These are phyloP conservation scores for Eunapius fragilis DNA, from an alignment of 37 sponge, comb jelly and placozoan genomes.

Conservation along the genomic window DNA sequence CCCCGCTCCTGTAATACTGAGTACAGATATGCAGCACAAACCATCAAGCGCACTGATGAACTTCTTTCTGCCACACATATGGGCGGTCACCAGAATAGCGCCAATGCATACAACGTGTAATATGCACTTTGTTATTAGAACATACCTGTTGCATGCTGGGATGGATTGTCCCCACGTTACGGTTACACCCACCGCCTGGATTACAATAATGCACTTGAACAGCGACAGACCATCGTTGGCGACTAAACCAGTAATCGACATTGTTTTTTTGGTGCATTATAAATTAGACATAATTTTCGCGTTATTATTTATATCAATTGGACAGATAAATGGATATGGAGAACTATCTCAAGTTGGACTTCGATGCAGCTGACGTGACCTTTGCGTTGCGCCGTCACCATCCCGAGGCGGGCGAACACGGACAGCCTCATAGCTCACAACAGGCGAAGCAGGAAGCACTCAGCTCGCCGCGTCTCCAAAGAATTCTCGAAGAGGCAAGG, in stretches of 20 bases:
- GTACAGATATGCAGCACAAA: too few species aligned
- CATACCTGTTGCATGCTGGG: neutral
- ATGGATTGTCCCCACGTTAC: neutral
- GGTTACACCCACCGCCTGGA: neutral
- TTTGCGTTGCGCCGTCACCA: slow-evolving; percentile 46
- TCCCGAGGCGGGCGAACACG: slow-evolving; percentile 33
- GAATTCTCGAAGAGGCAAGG: slow-evolving; percentile 56
- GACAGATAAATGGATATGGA: neutral
- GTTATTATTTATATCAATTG: too few species aligned
- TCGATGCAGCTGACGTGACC: slow-evolving; percentile 30
- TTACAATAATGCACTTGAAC: neutral
- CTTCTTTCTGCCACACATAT: too few species aligned
- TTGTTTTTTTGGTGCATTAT: too few species aligned
- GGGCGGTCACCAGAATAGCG: too few species aligned
- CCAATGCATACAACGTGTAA: too few species aligned
- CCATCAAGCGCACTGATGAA: too few species aligned
- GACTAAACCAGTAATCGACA: too few species aligned
- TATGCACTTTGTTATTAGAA: neutral
- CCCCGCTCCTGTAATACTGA: too few species aligned
- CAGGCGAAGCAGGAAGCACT: slow-evolving; percentile 61
- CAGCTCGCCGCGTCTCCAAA: slow-evolving; percentile 38
- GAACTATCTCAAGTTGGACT: slow-evolving; percentile 31
- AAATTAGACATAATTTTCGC: too few species aligned
- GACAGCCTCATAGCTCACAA: slow-evolving; percentile 4
- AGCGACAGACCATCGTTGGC: neutral